Percentiles rank a stretch among this genome's conserved stretches.
Evolutionary conservation across 2,113 vertebrate genomes (phyloP).

Genomic region (Hydrochoerus hydrochaeris): DNA sequence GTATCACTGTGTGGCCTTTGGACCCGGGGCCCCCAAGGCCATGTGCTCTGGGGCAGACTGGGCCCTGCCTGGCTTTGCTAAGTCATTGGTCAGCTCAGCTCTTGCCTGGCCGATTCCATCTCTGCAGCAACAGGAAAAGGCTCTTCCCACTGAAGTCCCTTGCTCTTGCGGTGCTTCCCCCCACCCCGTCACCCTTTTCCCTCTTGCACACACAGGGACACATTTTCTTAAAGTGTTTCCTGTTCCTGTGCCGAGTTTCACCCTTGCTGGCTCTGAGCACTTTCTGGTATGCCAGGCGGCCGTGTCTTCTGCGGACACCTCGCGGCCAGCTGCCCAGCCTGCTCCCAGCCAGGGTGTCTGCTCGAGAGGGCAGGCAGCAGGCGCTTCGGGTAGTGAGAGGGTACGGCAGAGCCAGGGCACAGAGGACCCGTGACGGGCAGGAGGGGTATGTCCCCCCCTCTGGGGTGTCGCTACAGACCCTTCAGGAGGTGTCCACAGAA

Average conservation of each 20-base stretch:
- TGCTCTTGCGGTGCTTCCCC: not conserved
- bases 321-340: not conserved
- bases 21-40: slow-evolving; percentile 62
- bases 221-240: not conserved
- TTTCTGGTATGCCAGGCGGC: not conserved
- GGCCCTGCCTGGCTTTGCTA: slow-evolving; percentile 55
- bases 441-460: no score
- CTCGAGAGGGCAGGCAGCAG: not conserved
- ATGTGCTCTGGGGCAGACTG: slow-evolving; percentile 69
- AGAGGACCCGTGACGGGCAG: no score
- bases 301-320: fast-evolving
- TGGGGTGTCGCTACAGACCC: fast-evolving
- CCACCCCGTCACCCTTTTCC: not conserved
- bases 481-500: fast-evolving
- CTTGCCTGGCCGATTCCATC: not conserved
- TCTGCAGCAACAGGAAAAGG: not conserved
- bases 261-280: not conserved
- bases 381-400: not conserved
- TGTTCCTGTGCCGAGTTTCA: not conserved
- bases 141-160: not conserved
- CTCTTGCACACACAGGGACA: not conserved
- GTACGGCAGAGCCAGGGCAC: not conserved
- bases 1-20: slow-evolving; percentile 32
- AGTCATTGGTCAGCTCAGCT: not conserved
- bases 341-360: not conserved